Percentiles rank a stretch among this genome's conserved stretches.
phyloP scores from a whole-genome alignment of 2,113 vertebrate genomes.

The Gnathonemus echidnorhynchus region DNA sequence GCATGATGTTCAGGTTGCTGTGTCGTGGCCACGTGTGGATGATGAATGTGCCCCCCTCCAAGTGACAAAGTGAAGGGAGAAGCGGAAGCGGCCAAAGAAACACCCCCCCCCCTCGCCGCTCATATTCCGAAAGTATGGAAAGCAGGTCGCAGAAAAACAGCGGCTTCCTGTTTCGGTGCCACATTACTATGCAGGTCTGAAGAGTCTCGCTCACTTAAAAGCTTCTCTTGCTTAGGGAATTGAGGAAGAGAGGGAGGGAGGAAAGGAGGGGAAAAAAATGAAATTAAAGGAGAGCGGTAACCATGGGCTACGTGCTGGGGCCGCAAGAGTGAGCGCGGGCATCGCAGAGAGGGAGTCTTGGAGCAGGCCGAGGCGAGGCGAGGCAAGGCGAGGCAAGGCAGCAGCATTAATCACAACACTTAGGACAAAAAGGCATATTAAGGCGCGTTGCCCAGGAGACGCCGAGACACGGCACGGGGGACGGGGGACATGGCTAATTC shows the following conservation, averaged over 20 bases:
- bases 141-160: background rate
- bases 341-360: slow-evolving; percentile 11
- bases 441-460: background rate
- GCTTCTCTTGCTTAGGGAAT: slow-evolving; percentile 29
- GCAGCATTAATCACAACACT: slow-evolving; percentile 22
- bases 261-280: background rate
- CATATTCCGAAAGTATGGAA: background rate
- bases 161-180: background rate
- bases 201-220: slow-evolving; percentile 20
- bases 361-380: background rate
- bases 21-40: background rate
- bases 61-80: background rate
- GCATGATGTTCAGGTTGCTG: background rate
- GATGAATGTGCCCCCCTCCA: background rate
- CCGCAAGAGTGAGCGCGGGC: background rate
- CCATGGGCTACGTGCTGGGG: slow-evolving; percentile 10
- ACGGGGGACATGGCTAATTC: slow-evolving; percentile 25
- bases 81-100: background rate
- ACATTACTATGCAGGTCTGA: slow-evolving; percentile 1
- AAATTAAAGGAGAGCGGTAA: slow-evolving; percentile 2
- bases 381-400: background rate
- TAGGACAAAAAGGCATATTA: slow-evolving; percentile 7
- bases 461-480: background rate
- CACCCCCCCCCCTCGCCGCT: background rate
- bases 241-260: background rate